Base-by-base conservation (phyloP, 2,888 invertebrate species). In the Pedicia rivosa region DNA sequence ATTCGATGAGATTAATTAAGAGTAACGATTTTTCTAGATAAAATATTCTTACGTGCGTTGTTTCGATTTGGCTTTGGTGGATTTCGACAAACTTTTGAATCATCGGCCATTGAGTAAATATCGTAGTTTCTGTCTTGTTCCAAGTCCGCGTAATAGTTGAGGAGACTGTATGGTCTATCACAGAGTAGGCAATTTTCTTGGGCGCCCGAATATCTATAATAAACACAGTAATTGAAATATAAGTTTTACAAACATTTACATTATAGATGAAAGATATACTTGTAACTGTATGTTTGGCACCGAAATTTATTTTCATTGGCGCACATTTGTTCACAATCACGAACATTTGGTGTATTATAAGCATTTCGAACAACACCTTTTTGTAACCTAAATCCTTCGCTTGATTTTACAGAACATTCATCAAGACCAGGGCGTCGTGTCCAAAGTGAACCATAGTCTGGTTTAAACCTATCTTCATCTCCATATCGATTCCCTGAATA, bases 131-230 rank as follows among this genome's bases (percentile, higher is more conserved):
- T 70, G 50, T 78, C 74, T 0, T 77, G 77, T 45, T 76, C 68
- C 26, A 78, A 60, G 47, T 86, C 84, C 1, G 74, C 72, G 42
- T 83, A 78, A 49, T 78, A 67, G 45, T 81, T 76, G 22, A 83
- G 54, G 14, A 73, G 70, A 43, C 74, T 67, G 44, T 79, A 77
- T 0, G 76, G 70, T 7, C 75, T 63, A 49, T 78, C 76, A 46
- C 80, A 81, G 3, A 84, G 60, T 53, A 78, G 77, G 46, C 84
- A 86, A 55, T 86, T 86, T 48, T 83, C 80, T 3, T 55, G 51
- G 3, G 55, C 53, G 10, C 48, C 52, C 40, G 54, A 30, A 28
- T 42, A 42, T 24, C 39, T 36, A 26, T 69, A n/a, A n/a, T n/a
- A 69, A 28, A n/a, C n/a, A n/a, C n/a, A n/a, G n/a, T n/a, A n/a